Evolutionary conservation across 1,140 invertebrate genomes (phyloP).

Genomic region (Parapsyche elsis): DNA sequence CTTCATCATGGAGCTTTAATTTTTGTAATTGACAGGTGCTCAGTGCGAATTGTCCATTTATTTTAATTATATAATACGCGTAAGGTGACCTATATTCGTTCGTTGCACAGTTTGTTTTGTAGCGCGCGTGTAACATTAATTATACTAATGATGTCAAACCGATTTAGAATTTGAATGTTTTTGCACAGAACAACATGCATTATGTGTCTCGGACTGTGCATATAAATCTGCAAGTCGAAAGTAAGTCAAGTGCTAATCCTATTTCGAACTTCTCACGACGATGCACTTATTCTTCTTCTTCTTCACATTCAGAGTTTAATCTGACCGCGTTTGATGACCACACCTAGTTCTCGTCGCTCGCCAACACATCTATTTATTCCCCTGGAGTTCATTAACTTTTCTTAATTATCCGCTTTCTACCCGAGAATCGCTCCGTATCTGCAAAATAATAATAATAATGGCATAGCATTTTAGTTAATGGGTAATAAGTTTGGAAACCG

Average conservation of each 20-base stretch:
- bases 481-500: background rate
- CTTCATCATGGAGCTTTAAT: no score
- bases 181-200: no score
- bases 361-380: background rate
- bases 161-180: no score
- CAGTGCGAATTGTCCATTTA: no score
- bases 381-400: background rate
- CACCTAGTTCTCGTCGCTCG: background rate
- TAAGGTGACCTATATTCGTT: no score
- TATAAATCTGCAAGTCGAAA: conserved; percentile 13
- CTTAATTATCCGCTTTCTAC: conserved; percentile 12
- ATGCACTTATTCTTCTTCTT: conserved; percentile 2
- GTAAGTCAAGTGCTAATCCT: background rate
- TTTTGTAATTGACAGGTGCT: no score
- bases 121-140: no score
- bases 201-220: no score
- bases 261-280: conserved; percentile 12
- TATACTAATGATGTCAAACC: no score
- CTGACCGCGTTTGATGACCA: conserved; percentile 2
- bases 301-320: background rate
- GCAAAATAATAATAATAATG: background rate
- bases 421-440: background rate
- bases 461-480: background rate
- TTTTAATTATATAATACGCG: no score
- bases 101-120: no score